Evolutionary conservation across 2,797 vertebrate species (phyloP), one percentile per base, ranked within the genome.

Genomic region (Sebastes iracundus): DNA sequence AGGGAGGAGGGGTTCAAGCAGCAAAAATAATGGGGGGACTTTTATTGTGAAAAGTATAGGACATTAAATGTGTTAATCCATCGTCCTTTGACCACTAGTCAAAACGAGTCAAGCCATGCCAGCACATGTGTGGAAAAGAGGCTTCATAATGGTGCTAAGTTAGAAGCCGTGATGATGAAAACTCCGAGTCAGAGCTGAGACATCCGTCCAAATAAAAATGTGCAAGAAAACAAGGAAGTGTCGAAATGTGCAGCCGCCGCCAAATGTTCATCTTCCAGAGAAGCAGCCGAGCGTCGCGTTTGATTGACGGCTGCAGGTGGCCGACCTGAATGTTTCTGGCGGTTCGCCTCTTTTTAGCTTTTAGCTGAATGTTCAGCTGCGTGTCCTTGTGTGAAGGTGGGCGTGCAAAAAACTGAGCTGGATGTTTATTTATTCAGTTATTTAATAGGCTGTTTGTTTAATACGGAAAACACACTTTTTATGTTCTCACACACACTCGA

Each of bases 331-430:
- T 7, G 7, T 16, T 35, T 56, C 52, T 88, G 83, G 83, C 83
- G 20, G 46, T 23, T 72, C 62, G 78, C 70, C 76, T 76, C 78
- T 69, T 59, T 65, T 65, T 42, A 83, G 80, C 75, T 80, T 77
- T 88, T 61, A 83, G 61, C 76, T 60, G 77, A 87, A 82, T 49
- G 74, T 77, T 71, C 72, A 59, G 55, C 23, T 56, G 42, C 16
- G 42, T 22, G 79, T 84, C 84, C 74, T 87, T 72, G 83, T 83
- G 82, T 74, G 80, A 84, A 81, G 77, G 68, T 52, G 73, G 67
- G 62, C 2, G 58, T 23, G 59, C 71, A 59, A 28, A 14, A 18
- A 64, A 27, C 7, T 6, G 66, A 69, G 80, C 56, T 59, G 66
- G 71, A 38, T 81, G 64, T 78, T 85, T 73, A 72, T 79, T 61